phyloP scores from a whole-genome alignment of 2,888 invertebrate genomes.

The Tinea pellionella region DNA sequence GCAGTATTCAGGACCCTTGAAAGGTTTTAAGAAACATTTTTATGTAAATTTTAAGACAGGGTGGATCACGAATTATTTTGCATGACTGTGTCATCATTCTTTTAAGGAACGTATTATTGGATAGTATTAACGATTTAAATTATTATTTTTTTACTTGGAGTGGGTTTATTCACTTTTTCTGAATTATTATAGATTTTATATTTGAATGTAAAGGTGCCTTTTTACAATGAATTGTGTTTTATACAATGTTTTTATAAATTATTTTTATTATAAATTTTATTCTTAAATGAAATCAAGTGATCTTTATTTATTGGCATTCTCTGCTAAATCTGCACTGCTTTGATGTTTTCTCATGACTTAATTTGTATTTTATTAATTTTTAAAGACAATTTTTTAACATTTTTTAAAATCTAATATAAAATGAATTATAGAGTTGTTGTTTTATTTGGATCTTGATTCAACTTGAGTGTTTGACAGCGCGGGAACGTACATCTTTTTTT shows the following conservation, averaged over 20 bases:
- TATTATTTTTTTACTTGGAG: conserved; percentile 16
- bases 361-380: not conserved
- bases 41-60: too few species aligned
- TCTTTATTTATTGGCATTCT: conserved; percentile 8
- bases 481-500: too few species aligned
- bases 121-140: conserved; percentile 52
- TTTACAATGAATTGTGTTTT: conserved; percentile 7
- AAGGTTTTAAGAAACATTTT: too few species aligned
- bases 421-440: not conserved
- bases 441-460: not conserved
- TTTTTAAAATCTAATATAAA: not conserved
- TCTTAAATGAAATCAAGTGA: not conserved
- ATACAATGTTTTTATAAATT: not conserved
- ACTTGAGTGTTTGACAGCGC: too few species aligned
- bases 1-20: too few species aligned
- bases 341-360: not conserved
- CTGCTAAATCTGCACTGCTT: not conserved
- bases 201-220: conserved; percentile 7
- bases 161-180: not conserved
- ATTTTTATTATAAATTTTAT: conserved; percentile 11
- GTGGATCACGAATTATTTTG: too few species aligned
- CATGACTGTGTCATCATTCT: conserved; percentile 38
- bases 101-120: conserved; percentile 52
- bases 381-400: conserved; percentile 6
- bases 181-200: conserved; percentile 6